These are phyloP conservation scores for Ophioninae sp. DNA, from an alignment of 2,888 invertebrate species.

Conservation along the genomic window DNA sequence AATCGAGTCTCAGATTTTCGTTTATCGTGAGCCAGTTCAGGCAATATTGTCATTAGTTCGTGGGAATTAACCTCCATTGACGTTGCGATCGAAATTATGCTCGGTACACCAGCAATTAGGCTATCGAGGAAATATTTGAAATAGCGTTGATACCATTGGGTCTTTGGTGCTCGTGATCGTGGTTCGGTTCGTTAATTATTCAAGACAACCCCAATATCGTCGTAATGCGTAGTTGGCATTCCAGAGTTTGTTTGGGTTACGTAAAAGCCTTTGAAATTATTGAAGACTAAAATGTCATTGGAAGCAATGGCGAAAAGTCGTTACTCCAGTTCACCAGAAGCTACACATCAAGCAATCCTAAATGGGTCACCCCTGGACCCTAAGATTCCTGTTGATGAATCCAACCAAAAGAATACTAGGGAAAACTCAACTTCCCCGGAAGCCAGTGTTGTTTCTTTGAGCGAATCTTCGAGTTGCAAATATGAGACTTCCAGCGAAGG, in stretches of 20 bases:
- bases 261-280: slow-evolving; percentile 32
- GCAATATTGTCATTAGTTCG: slow-evolving; percentile 29
- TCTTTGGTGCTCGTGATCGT: not conserved
- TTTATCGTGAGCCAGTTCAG: slow-evolving; percentile 40
- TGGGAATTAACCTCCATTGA: slow-evolving; percentile 43
- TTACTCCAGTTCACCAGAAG: slow-evolving; percentile 31
- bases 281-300: slow-evolving; percentile 65
- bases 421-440: slow-evolving; percentile 28
- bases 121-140: slow-evolving; percentile 10
- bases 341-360: slow-evolving; percentile 17
- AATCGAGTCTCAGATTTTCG: slow-evolving; percentile 40
- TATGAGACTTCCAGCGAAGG: slow-evolving; percentile 74
- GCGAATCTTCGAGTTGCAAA: slow-evolving; percentile 57
- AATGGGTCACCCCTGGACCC: slow-evolving; percentile 27
- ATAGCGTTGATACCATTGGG: slow-evolving; percentile 12
- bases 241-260: not conserved
- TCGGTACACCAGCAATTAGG: slow-evolving; percentile 13
- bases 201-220: not conserved
- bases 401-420: slow-evolving; percentile 27
- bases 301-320: slow-evolving; percentile 58
- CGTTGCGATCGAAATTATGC: slow-evolving; percentile 51
- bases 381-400: slow-evolving; percentile 19
- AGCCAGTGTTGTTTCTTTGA: slow-evolving; percentile 48
- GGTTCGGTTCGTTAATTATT: slow-evolving; percentile 17
- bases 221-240: not conserved